Percentiles rank a stretch among this genome's conserved stretches.
Evolutionary conservation across 2,113 vertebrate genomes (phyloP).

Genomic region (Oryctolagus cuniculus): DNA sequence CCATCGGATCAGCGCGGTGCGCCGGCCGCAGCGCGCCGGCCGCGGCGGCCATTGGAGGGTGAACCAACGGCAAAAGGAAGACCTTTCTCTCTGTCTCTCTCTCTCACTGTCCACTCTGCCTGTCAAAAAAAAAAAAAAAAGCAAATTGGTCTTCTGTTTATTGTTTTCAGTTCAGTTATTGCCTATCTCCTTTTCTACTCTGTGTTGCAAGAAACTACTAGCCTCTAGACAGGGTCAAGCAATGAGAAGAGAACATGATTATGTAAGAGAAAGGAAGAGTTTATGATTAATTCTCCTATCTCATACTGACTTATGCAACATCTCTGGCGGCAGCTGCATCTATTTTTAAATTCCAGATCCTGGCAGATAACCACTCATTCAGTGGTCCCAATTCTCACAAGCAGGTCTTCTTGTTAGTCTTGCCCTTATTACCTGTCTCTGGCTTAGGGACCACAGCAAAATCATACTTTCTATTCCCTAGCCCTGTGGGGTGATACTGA

Average conservation of each 20-base stretch:
- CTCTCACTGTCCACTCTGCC: too few species aligned
- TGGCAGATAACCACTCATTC: not conserved
- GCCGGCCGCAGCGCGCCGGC: too few species aligned
- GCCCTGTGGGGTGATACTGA: rapidly evolving
- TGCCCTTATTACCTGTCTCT: not conserved
- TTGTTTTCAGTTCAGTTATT: not conserved
- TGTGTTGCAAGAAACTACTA: not conserved
- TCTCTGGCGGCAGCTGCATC: not conserved
- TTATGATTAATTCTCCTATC: not conserved
- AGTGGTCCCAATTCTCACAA: not conserved
- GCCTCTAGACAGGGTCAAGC: not conserved
- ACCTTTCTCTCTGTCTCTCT: too few species aligned
- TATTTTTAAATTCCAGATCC: not conserved
- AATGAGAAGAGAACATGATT: not conserved
- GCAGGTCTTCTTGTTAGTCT: not conserved
- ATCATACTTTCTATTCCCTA: not conserved
- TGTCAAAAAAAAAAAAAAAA: too few species aligned
- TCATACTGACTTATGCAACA: not conserved
- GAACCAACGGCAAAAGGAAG: too few species aligned
- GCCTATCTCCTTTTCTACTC: not conserved
- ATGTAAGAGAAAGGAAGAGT: not conserved
- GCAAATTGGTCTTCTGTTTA: too few species aligned
- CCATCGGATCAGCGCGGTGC: too few species aligned
- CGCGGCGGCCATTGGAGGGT: too few species aligned
- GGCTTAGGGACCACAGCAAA: not conserved